Evolutionary conservation across 2,113 vertebrate genomes (phyloP).

Genomic region (Podilymbus podiceps): DNA sequence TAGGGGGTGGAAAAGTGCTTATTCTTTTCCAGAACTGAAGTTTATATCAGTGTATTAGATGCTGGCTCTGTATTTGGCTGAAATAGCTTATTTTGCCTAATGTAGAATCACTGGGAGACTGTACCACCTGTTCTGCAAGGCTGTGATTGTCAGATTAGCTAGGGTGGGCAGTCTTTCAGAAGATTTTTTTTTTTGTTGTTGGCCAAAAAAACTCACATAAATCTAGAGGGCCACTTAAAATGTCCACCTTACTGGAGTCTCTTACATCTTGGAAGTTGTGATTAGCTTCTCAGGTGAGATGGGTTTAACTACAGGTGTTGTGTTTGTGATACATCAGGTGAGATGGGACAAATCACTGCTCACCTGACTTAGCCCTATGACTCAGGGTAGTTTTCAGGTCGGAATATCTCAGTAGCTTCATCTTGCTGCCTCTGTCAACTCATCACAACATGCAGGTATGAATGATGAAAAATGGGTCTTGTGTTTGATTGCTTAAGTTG

Average conservation of each 20-base stretch:
- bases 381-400: background rate
- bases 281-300: background rate
- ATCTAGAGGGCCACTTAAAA: background rate
- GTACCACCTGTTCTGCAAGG: background rate
- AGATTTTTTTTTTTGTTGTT: background rate
- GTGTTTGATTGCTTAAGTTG: background rate
- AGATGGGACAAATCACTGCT: background rate
- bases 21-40: background rate
- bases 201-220: background rate
- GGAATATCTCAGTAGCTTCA: background rate
- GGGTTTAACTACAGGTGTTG: background rate
- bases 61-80: background rate
- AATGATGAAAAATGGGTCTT: background rate
- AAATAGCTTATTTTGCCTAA: background rate
- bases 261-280: background rate
- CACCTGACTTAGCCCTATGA: background rate
- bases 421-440: background rate
- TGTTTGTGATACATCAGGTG: background rate
- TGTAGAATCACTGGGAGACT: background rate
- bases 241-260: background rate
- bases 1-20: background rate
- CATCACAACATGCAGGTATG: fast-evolving
- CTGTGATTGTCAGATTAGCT: background rate
- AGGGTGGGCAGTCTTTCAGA: background rate
- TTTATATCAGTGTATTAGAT: background rate